Percentiles rank a stretch among this genome's conserved stretches.
These are phyloP conservation scores for Serinus canaria DNA, from an alignment of 2,113 vertebrate genomes.

Conservation along the genomic window DNA sequence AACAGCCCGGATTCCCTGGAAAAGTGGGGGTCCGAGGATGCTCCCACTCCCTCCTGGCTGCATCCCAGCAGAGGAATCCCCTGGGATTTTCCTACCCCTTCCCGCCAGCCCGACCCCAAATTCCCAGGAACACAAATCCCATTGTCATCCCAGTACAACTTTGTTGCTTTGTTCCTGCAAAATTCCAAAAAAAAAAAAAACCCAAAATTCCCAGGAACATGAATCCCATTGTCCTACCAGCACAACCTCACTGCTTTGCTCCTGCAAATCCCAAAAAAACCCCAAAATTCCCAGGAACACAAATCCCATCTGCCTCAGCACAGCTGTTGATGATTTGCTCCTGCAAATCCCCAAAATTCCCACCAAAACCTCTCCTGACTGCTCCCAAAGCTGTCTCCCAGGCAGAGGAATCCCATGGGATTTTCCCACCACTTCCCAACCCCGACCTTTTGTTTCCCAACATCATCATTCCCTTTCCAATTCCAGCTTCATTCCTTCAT, in stretches of 20 bases:
- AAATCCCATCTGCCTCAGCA: too few relatives aligned
- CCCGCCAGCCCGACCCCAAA: rapidly evolving
- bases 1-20: neutral
- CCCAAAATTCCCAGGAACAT: neutral
- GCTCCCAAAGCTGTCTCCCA: neutral
- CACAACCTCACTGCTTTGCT: neutral
- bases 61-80: neutral
- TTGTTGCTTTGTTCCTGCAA: too few relatives aligned
- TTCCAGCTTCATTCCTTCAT: too few relatives aligned
- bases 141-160: too few relatives aligned
- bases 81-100: rapidly evolving
- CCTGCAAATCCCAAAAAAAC: rapidly evolving
- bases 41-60: rapidly evolving
- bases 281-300: neutral
- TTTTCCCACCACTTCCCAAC: neutral
- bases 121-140: neutral
- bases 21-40: neutral
- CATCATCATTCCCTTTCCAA: too few relatives aligned
- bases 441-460: too few relatives aligned
- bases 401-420: neutral
- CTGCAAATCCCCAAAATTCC: neutral
- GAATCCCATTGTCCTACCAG: neutral
- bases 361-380: neutral
- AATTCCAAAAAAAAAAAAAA: too few relatives aligned
- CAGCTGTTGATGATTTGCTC: too few relatives aligned